These are phyloP conservation scores for Scarus forsteni DNA, from an alignment of 2,797 vertebrate species.

Conservation along the genomic window DNA sequence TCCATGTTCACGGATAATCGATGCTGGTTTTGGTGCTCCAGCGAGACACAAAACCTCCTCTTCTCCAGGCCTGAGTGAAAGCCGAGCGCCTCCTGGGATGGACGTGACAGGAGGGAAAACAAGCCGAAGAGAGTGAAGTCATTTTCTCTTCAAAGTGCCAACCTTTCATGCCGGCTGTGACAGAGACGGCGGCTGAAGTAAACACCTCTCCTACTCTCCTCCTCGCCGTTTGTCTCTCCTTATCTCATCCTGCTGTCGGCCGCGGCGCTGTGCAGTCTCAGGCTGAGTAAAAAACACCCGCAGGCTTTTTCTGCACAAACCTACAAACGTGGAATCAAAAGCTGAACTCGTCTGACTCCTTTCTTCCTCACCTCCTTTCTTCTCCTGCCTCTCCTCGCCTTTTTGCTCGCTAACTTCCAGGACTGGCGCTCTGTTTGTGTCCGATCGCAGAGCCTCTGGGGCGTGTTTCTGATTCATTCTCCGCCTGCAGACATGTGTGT, in stretches of 20 bases:
- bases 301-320: constrained; percentile 40
- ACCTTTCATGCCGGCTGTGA: constrained; percentile 79
- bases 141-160: constrained; percentile 46
- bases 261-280: constrained; percentile 13
- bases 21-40: neutral
- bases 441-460: neutral
- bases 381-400: constrained; percentile 25
- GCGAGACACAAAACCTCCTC: neutral
- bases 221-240: constrained; percentile 42
- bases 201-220: constrained; percentile 52
- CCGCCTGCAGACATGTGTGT: neutral
- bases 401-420: neutral
- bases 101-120: constrained; percentile 26
- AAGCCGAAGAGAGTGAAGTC: constrained; percentile 23
- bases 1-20: neutral
- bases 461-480: constrained; percentile 9
- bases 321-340: constrained; percentile 47
- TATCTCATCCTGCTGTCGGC: constrained; percentile 56
- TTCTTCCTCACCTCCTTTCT: constrained; percentile 34
- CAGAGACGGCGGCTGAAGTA: constrained; percentile 68
- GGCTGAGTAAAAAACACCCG: constrained; percentile 40
- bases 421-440: neutral
- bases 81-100: constrained; percentile 13
- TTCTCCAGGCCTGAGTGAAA: neutral
- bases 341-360: constrained; percentile 38